A percentile compares a stretch with the other conserved stretches of the same genome.
These are phyloP conservation scores for Timema podura DNA, from an alignment of 2,888 invertebrate genomes.

Conservation along the genomic window DNA sequence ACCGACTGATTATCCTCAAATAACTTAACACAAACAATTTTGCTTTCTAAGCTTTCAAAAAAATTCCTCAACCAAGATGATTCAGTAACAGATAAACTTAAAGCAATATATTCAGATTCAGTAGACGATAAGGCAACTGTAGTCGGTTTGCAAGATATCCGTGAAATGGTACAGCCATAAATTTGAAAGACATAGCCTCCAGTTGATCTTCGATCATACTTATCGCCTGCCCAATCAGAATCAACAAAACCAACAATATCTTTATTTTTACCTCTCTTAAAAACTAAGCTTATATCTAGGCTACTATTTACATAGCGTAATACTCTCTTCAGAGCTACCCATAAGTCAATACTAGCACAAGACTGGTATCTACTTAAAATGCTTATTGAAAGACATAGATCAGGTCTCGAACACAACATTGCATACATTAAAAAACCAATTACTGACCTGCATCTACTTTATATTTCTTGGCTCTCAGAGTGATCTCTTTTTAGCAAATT, in stretches of 20 bases:
- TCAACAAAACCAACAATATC: background rate
- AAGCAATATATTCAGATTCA: slow-evolving; percentile 2
- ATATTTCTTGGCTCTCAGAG: background rate
- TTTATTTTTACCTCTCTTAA: background rate
- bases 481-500: background rate
- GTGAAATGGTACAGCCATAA: slow-evolving; percentile 2
- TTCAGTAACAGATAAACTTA: background rate
- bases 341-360: background rate
- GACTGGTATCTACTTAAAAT: slow-evolving; percentile 2
- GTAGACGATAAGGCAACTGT: slow-evolving; percentile 4
- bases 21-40: background rate
- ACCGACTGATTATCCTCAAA: background rate
- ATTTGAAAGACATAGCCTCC: background rate
- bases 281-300: background rate
- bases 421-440: background rate
- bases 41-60: background rate
- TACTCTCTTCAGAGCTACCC: background rate
- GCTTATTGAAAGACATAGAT: background rate
- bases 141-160: background rate
- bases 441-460: background rate
- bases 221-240: slow-evolving; percentile 6
- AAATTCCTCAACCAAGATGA: background rate
- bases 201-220: background rate
- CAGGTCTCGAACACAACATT: background rate
- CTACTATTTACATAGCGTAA: background rate